Base-by-base conservation (phyloP, 2,888 invertebrate genomes). In the Pecten maximus region DNA sequence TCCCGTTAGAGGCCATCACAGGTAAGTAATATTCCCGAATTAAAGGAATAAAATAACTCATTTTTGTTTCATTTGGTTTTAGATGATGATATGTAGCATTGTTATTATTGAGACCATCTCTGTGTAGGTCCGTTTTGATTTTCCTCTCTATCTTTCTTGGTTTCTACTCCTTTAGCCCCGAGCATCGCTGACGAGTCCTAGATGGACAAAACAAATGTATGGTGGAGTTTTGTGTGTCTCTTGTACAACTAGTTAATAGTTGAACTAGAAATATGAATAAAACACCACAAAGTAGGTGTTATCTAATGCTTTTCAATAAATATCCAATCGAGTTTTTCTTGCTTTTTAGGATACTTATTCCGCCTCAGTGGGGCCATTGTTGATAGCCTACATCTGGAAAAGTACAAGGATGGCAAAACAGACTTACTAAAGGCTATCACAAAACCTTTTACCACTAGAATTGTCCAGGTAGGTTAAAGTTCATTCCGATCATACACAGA, bases 1-100 rank as follows among this genome's bases (percentile, higher is more conserved):
- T 96, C 23, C 95, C 95, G 4, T 6, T 96, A 40, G 96, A 96
- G 91, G 92, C 91, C 3, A 89, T 91, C 12, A 90, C 93, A 23
- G 91, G 93, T 91, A 1, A 50, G 88, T 15, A 35, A 74, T 35
- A 35, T 74, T 50, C 50, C 10, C 16, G 8, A 16, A 15, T 50
- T 16, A 16, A 8, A 15, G 15, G 16, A 50, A 50, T 50, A 50
- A 8, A 15, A 16, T 8, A 2, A 15, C 16, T 8, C 50, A 50
- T 16, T 50, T 50, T 50, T 50, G 10, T 16, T 50, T 16, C 50
- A 16, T 16, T 50, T 50, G 16, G 16, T 15, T 15, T 8, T 15
- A 8, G 50, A 50, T 15, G 8, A 16, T 12, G 19, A 12, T 12
- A 48, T 19, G 19, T 48, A 10, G 10, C 4, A 48, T 2, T 48